Evolutionary conservation across 2,888 invertebrate genomes (phyloP).

Genomic region (Spisula solida): DNA sequence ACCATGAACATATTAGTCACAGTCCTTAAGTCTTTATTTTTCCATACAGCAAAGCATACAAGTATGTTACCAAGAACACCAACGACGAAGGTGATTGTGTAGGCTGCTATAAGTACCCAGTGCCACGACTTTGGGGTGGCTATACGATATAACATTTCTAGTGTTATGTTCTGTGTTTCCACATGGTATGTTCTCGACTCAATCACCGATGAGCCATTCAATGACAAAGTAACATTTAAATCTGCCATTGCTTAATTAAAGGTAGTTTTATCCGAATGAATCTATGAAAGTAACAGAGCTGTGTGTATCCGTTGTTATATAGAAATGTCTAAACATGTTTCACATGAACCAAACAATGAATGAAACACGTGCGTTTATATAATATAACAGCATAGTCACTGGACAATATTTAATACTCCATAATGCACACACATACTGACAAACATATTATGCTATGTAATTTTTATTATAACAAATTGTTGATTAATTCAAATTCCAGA

Average conservation of each 20-base stretch:
- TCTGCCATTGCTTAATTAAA: not conserved
- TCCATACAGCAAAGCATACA: conserved; percentile 95
- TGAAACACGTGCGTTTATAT: too few species aligned
- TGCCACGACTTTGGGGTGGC: conserved; percentile 83
- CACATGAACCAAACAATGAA: too few species aligned
- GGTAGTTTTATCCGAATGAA: too few species aligned
- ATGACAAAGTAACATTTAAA: not conserved
- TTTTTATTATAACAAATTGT: too few species aligned
- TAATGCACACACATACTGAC: too few species aligned
- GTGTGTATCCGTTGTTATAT: too few species aligned
- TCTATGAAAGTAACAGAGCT: too few species aligned
- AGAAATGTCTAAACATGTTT: too few species aligned
- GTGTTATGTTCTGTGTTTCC: not conserved
- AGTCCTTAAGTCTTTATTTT: conserved; percentile 96
- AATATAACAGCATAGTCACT: too few species aligned
- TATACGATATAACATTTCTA: not conserved
- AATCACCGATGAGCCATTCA: not conserved
- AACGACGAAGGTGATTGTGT: conserved; percentile 93
- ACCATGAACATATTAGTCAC: conserved; percentile 98
- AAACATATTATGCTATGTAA: too few species aligned
- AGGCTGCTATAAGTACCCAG: conserved; percentile 93
- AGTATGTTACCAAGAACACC: conserved; percentile 94
- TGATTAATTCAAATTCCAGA: too few species aligned
- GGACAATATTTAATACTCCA: too few species aligned
- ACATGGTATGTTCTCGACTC: not conserved